Percentiles rank a stretch among this genome's conserved stretches.
Conservation (phyloP, 2,797 vertebrate species). For the Galagoides demidoff region DNA sequence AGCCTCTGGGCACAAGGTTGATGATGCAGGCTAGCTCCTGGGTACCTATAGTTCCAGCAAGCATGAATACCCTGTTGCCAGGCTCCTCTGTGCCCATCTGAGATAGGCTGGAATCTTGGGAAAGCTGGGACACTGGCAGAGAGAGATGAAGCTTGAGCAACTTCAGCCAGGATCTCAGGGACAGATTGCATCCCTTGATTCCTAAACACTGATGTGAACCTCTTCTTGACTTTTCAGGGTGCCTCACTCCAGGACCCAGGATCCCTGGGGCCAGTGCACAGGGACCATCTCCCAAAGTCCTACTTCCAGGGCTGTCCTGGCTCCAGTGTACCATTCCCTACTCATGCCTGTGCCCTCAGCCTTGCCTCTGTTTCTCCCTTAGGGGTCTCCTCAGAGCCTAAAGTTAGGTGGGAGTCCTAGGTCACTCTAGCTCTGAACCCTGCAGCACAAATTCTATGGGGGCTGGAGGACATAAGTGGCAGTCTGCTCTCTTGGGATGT, state of each 20-base stretch:
- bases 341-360: neutral
- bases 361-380: neutral
- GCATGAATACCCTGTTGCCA: neutral
- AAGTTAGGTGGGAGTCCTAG: neutral
- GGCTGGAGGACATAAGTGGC: fast-evolving
- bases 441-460: neutral
- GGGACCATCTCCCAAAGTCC: neutral
- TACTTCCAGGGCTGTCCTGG: neutral
- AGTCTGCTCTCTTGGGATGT: neutral
- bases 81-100: neutral
- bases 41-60: neutral
- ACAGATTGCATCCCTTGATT: neutral
- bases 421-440: neutral
- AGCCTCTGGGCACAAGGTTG: neutral
- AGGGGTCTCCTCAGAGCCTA: neutral
- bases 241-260: too few relatives aligned
- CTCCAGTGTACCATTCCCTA: neutral
- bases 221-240: neutral
- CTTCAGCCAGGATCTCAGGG: neutral
- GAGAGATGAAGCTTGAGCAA: neutral
- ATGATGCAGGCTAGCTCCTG: neutral
- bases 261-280: neutral
- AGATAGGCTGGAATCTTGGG: neutral
- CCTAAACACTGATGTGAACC: neutral
- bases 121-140: neutral